Percentiles rank a stretch among this genome's conserved stretches.
Evolutionary conservation across 2,797 vertebrate genomes (phyloP).

Genomic region (Capromys pilorides): DNA sequence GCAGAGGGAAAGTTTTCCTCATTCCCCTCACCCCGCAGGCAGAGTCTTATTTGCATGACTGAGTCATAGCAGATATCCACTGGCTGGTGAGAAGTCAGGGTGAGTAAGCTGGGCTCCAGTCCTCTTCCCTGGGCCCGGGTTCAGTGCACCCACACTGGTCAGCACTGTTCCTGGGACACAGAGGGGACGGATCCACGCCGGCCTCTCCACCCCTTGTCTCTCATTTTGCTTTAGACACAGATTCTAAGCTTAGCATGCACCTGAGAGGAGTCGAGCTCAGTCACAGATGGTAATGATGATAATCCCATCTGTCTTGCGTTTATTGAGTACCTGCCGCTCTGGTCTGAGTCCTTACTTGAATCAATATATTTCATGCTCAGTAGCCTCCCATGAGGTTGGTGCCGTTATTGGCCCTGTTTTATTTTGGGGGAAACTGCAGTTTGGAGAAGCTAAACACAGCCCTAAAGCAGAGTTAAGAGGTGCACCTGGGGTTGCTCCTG

Average conservation of each 20-base stretch:
- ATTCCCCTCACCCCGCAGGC: background rate
- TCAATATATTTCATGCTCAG: background rate
- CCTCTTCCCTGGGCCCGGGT: background rate
- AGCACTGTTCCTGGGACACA: background rate
- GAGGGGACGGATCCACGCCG: background rate
- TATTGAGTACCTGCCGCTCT: background rate
- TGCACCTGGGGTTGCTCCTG: background rate
- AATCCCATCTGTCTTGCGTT: background rate
- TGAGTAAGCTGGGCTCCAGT: background rate
- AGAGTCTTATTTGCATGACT: background rate
- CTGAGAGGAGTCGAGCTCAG: background rate
- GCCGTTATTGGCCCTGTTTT: background rate
- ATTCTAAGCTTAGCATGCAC: background rate
- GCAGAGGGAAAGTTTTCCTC: slow-evolving; percentile 3
- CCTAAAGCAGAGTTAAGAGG: background rate
- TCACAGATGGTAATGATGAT: background rate
- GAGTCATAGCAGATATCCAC: background rate
- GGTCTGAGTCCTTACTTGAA: background rate
- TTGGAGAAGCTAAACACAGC: background rate
- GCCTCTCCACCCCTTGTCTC: background rate
- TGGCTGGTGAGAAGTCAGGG: slow-evolving; percentile 3
- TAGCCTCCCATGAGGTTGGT: background rate
- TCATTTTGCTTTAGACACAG: background rate
- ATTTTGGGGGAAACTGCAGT: background rate
- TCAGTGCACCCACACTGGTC: background rate